Percentiles rank a stretch among this genome's conserved stretches.
Evolutionary conservation across 2,113 vertebrate genomes (phyloP).

Genomic region (Alectura lathami): DNA sequence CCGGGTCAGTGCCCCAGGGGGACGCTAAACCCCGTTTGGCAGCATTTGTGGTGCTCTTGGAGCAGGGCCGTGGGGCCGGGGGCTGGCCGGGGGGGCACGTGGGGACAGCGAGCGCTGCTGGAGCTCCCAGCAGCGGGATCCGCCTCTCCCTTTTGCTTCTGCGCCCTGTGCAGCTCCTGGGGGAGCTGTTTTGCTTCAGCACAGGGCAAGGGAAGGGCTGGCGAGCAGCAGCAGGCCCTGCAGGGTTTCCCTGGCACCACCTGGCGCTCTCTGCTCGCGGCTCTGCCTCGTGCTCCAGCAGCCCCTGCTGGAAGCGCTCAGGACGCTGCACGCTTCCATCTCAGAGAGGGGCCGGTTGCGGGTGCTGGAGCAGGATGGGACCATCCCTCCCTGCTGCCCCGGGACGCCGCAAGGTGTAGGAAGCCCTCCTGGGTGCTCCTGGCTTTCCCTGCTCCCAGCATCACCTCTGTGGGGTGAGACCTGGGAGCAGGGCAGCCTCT

Average conservation of each 20-base stretch:
- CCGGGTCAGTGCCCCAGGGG: background rate
- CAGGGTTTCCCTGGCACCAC: background rate
- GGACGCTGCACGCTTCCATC: background rate
- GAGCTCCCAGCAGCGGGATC: background rate
- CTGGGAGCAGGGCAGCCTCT: background rate
- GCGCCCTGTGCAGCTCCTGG: background rate
- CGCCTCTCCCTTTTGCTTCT: background rate
- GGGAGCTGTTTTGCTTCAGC: background rate
- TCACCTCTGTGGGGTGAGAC: background rate
- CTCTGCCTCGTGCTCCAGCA: background rate
- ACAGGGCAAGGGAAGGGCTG: background rate
- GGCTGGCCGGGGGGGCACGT: background rate
- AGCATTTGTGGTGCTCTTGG: background rate
- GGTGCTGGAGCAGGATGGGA: background rate
- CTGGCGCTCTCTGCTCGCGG: background rate
- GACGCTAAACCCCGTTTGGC: background rate
- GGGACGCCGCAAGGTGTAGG: background rate
- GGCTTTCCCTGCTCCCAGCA: background rate
- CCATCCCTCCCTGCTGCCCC: background rate
- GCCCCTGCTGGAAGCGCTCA: background rate
- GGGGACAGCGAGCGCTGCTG: fast-evolving
- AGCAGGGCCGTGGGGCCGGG: fast-evolving
- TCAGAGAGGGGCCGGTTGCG: background rate
- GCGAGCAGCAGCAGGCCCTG: background rate
- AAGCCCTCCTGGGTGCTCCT: background rate